phyloP scores from a whole-genome alignment of 2,113 vertebrate genomes.

The Microtus pennsylvanicus region DNA sequence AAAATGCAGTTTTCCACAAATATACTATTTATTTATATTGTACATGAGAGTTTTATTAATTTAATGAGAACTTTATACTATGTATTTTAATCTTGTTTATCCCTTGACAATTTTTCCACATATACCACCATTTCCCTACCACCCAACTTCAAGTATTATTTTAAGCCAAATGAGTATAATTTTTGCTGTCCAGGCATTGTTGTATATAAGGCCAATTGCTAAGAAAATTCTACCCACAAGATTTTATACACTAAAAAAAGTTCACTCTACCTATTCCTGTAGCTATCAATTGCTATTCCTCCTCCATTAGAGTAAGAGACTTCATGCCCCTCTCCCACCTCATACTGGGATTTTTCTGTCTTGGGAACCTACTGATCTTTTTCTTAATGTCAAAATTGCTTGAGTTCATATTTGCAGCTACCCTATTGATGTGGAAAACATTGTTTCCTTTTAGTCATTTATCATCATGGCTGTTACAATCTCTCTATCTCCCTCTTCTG shows the following conservation, averaged over 20 bases:
- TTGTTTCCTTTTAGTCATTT: neutral
- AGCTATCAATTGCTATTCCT: neutral
- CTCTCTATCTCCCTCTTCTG: neutral
- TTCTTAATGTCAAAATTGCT: neutral
- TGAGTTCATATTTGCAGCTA: neutral
- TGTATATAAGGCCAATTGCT: neutral
- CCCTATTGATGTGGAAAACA: neutral
- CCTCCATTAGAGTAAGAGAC: neutral
- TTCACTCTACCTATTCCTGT: neutral
- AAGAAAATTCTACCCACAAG: neutral
- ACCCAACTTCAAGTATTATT: neutral
- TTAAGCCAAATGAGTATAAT: neutral
- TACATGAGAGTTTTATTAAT: neutral
- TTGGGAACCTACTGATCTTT: neutral
- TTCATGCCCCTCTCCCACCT: neutral
- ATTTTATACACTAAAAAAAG: neutral
- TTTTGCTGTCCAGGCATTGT: neutral
- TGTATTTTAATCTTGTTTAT: neutral
- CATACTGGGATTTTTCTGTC: neutral
- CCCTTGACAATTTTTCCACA: neutral
- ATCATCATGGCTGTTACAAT: neutral
- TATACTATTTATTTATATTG: neutral
- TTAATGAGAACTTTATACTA: neutral
- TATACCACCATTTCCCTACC: neutral
- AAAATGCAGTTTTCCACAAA: neutral